These are phyloP conservation scores for Pteronotus mesoamericanus DNA, from an alignment of 2,797 vertebrate genomes.

Conservation along the genomic window DNA sequence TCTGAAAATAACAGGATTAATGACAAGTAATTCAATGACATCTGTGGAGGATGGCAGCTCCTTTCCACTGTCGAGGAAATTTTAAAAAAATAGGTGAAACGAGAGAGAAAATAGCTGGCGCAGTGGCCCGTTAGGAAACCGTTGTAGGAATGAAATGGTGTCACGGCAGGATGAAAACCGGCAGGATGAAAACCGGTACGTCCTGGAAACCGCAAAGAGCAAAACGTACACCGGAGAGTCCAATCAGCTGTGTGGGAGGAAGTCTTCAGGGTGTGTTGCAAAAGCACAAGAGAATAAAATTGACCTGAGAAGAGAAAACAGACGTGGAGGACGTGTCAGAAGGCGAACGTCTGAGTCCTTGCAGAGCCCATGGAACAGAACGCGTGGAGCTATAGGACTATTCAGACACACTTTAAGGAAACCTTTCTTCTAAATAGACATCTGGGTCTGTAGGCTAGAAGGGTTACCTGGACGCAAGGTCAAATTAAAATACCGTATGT, in stretches of 20 bases:
- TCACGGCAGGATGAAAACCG: background rate
- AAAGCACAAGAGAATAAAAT: background rate
- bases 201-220: background rate
- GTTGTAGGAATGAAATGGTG: background rate
- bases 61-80: conserved; percentile 5
- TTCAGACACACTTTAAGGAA: background rate
- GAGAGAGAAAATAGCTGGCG: background rate
- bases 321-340: background rate
- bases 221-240: background rate
- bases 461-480: background rate
- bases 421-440: background rate
- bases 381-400: background rate
- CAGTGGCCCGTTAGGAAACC: background rate
- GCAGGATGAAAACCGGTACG: background rate
- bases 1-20: background rate
- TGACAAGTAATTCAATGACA: background rate
- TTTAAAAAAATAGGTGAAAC: background rate
- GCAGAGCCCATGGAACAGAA: background rate
- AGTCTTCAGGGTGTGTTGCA: background rate
- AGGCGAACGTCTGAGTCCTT: background rate
- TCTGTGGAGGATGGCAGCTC: background rate
- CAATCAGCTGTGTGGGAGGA: background rate
- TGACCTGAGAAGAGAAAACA: background rate
- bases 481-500: background rate
- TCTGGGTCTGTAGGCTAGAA: background rate